Evolutionary conservation across 2,113 vertebrate species (phyloP), one percentile per base, ranked within the genome.

Genomic region (Phalacrocorax carbo): DNA sequence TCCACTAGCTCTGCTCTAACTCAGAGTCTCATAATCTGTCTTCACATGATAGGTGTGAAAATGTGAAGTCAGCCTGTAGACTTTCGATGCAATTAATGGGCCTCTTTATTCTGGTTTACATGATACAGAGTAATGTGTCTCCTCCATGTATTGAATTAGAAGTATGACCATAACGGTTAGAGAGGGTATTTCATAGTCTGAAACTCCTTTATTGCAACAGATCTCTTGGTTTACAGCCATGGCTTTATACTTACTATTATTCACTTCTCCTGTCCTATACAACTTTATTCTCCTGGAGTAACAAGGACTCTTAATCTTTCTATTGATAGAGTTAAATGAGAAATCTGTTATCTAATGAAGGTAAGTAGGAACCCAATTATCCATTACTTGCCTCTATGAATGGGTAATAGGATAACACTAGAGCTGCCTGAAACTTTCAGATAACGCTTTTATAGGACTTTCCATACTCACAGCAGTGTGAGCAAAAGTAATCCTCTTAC

Each of bases 341-440:
- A 85, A 83, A 85, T 85, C 71, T 95, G 76, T 93, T 88, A 86
- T 77, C 62, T 95, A 95, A 88, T 38, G 57, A 91, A 87, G 57
- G 71, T 93, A 94, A 94, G 82, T 72, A 72, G 72, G 61, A 94
- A 93, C 51, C 29, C 76, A 90, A 91, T 97, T 96, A 96, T 51
- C 89, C 85, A 90, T 78, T 68, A 32, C 71, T 54, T 94, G 69
- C 52, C 12, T 70, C 42, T 77, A 42, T 86, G 78, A 96, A 44
- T 85, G 54, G 55, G 29, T 68, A 88, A 94, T 10, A 92, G 76
- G 90, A 79, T 82, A 95, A 88, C 42, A 72, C 16, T 52, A 54
- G 25, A 93, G 51, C 60, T 66, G 51, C 81, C 78, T 82, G 68
- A 84, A 88, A 88, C 77, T 55, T 54, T 68, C 85, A 94, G 89